phyloP scores from a whole-genome alignment of 1,140 invertebrate species.

The Proctacanthus coquilletti region DNA sequence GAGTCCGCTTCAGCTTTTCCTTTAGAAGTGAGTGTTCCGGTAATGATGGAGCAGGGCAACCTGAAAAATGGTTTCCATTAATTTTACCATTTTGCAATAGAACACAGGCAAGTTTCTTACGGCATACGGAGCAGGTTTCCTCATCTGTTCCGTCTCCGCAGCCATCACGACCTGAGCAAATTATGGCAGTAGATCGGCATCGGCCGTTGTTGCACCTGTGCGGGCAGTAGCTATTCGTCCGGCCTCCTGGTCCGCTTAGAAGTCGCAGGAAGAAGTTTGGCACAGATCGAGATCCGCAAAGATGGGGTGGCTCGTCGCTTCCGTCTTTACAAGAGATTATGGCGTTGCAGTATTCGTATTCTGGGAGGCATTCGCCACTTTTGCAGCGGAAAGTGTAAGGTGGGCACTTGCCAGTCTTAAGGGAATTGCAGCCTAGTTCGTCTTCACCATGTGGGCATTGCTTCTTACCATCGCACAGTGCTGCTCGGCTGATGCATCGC shows the following conservation, averaged over 20 bases:
- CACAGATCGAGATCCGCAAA: constrained; percentile 41
- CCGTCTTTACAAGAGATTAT: constrained; percentile 69
- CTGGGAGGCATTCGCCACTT: constrained; percentile 70
- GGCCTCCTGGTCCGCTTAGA: constrained; percentile 4
- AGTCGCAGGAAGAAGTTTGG: constrained; percentile 25
- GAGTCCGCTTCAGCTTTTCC: too few species aligned
- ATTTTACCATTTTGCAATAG: not conserved
- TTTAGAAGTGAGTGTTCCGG: too few species aligned
- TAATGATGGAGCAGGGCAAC: constrained; percentile 39
- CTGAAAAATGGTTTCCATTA: too few species aligned
- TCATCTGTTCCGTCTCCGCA: constrained; percentile 84
- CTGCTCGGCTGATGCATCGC: constrained; percentile 56
- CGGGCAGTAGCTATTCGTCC: constrained; percentile 41
- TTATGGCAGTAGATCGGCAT: constrained; percentile 71
- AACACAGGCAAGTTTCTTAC: constrained; percentile 42
- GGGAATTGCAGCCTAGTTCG: constrained; percentile 52
- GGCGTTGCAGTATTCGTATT: constrained; percentile 82
- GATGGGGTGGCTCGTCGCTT: constrained; percentile 63
- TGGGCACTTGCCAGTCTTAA: constrained; percentile 46
- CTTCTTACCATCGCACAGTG: constrained; percentile 56
- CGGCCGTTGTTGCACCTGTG: constrained; percentile 70
- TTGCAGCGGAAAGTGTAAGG: constrained; percentile 63
- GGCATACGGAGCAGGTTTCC: constrained; percentile 63
- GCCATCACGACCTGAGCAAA: constrained; percentile 73
- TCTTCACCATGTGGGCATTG: constrained; percentile 71